Evolutionary conservation across 1,140 invertebrate genomes (phyloP).

Genomic region (Hylaeus anthracinus): DNA sequence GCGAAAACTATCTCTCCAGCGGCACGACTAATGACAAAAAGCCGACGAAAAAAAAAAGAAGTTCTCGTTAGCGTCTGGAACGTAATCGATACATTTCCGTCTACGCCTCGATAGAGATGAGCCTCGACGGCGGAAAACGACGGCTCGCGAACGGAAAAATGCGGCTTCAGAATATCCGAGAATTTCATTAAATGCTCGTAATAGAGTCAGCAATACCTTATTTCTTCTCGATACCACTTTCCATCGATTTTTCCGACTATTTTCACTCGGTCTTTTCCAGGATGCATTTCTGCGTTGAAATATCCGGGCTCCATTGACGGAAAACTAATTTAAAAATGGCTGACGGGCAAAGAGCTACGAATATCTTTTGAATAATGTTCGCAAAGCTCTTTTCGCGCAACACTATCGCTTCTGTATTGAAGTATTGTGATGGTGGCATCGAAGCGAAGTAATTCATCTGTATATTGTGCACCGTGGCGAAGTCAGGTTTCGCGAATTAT

Average conservation of each 20-base stretch:
- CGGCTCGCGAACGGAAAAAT: neutral
- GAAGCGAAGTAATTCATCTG: neutral
- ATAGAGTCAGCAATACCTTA: conserved; percentile 19
- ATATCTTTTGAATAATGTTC: conserved; percentile 34
- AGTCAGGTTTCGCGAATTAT: neutral
- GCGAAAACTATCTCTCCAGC: neutral
- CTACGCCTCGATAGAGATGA: neutral
- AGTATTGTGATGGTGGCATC: conserved; percentile 8
- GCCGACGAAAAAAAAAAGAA: neutral
- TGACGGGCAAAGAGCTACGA: neutral
- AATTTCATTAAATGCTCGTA: conserved; percentile 37
- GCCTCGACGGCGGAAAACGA: too few relatives aligned
- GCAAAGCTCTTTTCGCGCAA: neutral
- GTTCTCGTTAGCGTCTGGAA: conserved; percentile 17
- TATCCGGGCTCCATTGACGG: conserved; percentile 25
- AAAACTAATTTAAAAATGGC: conserved; percentile 28
- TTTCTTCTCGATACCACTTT: conserved; percentile 26
- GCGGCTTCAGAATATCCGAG: neutral
- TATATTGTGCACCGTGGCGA: neutral
- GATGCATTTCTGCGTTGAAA: conserved; percentile 30
- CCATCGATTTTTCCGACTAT: conserved; percentile 25
- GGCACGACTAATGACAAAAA: conserved; percentile 22
- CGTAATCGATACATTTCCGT: conserved; percentile 28
- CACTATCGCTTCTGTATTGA: neutral
- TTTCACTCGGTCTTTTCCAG: neutral